phyloP scores from a whole-genome alignment of 2,797 vertebrate genomes.

The Arrhamphus sclerolepis region DNA sequence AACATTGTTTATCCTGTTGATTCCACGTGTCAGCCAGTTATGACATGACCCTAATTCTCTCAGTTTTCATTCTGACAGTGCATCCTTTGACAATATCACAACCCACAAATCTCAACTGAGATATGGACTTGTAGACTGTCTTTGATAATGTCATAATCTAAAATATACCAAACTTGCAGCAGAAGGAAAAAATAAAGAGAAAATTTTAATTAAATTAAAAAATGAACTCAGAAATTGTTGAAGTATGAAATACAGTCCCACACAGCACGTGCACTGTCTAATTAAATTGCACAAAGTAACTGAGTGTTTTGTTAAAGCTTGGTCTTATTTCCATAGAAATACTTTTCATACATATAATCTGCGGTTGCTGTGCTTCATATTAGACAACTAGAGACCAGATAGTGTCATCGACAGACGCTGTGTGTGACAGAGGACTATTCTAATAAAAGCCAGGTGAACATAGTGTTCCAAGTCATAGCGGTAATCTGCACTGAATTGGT shows the following conservation, averaged over 20 bases:
- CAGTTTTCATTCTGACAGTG: slow-evolving; percentile 34
- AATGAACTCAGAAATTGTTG: too few species aligned
- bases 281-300: slow-evolving; percentile 37
- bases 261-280: background rate
- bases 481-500: slow-evolving; percentile 70
- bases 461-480: slow-evolving; percentile 76
- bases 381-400: slow-evolving; percentile 5
- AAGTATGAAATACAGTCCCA: too few species aligned
- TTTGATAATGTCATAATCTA: background rate
- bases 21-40: slow-evolving; percentile 32
- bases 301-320: slow-evolving; percentile 31
- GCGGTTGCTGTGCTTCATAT: slow-evolving; percentile 17
- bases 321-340: slow-evolving; percentile 7
- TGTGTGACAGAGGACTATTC: slow-evolving; percentile 25
- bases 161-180: background rate
- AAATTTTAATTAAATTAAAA: too few species aligned
- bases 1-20: slow-evolving; percentile 31
- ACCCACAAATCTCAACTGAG: slow-evolving; percentile 26
- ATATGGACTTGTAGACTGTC: slow-evolving; percentile 11
- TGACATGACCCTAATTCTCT: slow-evolving; percentile 34
- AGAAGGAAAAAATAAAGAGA: background rate
- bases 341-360: slow-evolving; percentile 14
- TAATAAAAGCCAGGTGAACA: slow-evolving; percentile 68
- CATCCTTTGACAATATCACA: slow-evolving; percentile 32
- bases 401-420: slow-evolving; percentile 10